Evolutionary conservation across 2,888 invertebrate species (phyloP).

Genomic region (Acleris holmiana): DNA sequence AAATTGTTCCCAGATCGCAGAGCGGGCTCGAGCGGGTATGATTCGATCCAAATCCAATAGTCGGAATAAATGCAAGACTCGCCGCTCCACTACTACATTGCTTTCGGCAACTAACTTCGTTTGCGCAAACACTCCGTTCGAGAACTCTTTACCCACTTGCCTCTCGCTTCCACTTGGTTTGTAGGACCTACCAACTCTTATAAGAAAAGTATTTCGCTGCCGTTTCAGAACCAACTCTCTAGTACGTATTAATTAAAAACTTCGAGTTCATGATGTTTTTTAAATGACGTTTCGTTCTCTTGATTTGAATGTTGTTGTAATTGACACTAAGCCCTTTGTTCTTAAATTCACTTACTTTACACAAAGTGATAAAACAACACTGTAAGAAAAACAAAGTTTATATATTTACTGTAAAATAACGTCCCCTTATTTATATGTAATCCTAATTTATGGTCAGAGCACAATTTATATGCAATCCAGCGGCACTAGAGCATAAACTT

Average conservation of each 20-base stretch:
- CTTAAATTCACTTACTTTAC: no score
- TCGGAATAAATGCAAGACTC: constrained; percentile 61
- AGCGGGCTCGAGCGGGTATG: constrained; percentile 48
- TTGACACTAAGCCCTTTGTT: neutral
- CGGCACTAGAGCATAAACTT: constrained; percentile 53
- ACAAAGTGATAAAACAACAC: no score
- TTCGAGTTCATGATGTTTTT: constrained; percentile 23
- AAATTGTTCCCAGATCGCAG: constrained; percentile 26
- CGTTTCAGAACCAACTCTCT: constrained; percentile 45
- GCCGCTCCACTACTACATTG: constrained; percentile 52
- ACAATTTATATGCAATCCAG: constrained; percentile 64
- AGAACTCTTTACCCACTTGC: constrained; percentile 63
- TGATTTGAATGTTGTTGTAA: neutral
- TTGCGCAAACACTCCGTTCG: constrained; percentile 60
- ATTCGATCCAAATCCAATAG: constrained; percentile 65
- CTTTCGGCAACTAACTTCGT: constrained; percentile 65
- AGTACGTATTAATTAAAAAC: constrained; percentile 54
- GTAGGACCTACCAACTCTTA: constrained; percentile 50
- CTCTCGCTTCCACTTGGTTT: constrained; percentile 60
- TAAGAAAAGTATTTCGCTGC: constrained; percentile 48
- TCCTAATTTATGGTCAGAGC: constrained; percentile 46
- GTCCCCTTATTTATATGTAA: constrained; percentile 14
- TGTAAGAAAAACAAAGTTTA: no score
- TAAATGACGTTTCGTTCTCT: constrained; percentile 5
- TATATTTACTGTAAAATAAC: no score